Evolutionary conservation across 2,888 invertebrate species (phyloP).

Genomic region (Aproaerema taeniolella): DNA sequence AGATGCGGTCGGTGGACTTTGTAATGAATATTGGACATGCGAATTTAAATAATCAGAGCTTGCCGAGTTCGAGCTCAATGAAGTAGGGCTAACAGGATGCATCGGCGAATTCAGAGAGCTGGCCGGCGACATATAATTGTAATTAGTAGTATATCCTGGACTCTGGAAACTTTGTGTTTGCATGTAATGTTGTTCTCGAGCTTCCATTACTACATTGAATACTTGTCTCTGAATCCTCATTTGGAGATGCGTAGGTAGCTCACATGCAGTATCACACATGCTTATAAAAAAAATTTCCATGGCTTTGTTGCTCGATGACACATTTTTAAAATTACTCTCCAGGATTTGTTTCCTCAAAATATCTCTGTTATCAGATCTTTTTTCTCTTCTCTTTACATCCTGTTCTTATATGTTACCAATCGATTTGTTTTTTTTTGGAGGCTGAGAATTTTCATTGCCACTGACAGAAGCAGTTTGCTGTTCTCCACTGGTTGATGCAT

Average conservation of each 20-base stretch:
- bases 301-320: conserved; percentile 3
- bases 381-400: conserved; percentile 5
- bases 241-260: conserved; percentile 3
- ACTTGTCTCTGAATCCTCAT: conserved; percentile 3
- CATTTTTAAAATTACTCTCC: background rate
- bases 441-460: conserved; percentile 11
- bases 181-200: conserved; percentile 4
- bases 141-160: conserved; percentile 12
- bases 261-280: conserved; percentile 3
- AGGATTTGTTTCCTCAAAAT: conserved; percentile 1
- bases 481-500: conserved; percentile 10
- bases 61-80: too few relatives aligned
- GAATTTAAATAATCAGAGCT: conserved; percentile 15
- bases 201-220: conserved; percentile 8
- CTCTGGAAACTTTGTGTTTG: too few relatives aligned
- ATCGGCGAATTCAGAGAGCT: conserved; percentile 13
- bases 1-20: conserved; percentile 17
- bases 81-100: too few relatives aligned
- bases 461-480: conserved; percentile 11
- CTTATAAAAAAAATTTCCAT: conserved; percentile 9
- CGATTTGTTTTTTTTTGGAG: conserved; percentile 5
- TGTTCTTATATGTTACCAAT: conserved; percentile 2
- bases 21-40: conserved; percentile 16
- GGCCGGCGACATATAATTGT: conserved; percentile 15
- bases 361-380: conserved; percentile 5